Conservation (phyloP, 30 jellyfish, hydroid and myxozoan species). For the Nemopilema nomurai region DNA sequence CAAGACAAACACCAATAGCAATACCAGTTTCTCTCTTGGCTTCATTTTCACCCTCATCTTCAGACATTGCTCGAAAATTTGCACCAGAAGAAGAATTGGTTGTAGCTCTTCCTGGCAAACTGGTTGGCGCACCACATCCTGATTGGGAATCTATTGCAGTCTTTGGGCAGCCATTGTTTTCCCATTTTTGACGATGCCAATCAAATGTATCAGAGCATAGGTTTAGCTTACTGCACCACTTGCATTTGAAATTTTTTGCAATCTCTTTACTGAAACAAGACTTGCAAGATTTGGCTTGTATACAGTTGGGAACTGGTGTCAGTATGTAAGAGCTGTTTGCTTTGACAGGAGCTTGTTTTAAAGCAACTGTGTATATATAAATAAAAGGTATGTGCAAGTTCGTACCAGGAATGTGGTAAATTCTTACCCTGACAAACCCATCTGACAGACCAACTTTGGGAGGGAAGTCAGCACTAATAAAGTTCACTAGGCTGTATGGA, state of each 20-base stretch:
- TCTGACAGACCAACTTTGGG: constrained; percentile 85
- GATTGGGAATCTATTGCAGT: constrained; percentile 25
- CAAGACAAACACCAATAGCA: constrained; percentile 32
- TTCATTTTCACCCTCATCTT: neutral
- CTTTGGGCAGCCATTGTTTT: constrained; percentile 36
- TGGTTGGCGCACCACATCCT: constrained; percentile 37
- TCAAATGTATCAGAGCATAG: constrained; percentile 81
- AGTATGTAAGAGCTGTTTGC: constrained; percentile 56
- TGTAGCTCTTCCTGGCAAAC: neutral
- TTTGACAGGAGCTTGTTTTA: constrained; percentile 10
- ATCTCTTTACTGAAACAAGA: constrained; percentile 59
- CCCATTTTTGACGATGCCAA: constrained; percentile 88
- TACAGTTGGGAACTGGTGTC: constrained; percentile 65
- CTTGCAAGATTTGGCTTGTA: constrained; percentile 63
- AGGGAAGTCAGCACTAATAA: constrained; percentile 30
- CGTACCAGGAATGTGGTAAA: constrained; percentile 1
- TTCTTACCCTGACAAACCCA: constrained; percentile 46
- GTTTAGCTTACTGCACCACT: constrained; percentile 79
- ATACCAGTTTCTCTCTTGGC: constrained; percentile 17
- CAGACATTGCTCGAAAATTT: neutral
- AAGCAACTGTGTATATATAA: constrained; percentile 54
- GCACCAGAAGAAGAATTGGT: neutral
- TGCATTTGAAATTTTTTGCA: constrained; percentile 63
- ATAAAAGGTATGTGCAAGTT: constrained; percentile 2
- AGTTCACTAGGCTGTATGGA: constrained; percentile 55